Conservation (phyloP, 2,888 invertebrate genomes). For the Drosophila macrospina region DNA sequence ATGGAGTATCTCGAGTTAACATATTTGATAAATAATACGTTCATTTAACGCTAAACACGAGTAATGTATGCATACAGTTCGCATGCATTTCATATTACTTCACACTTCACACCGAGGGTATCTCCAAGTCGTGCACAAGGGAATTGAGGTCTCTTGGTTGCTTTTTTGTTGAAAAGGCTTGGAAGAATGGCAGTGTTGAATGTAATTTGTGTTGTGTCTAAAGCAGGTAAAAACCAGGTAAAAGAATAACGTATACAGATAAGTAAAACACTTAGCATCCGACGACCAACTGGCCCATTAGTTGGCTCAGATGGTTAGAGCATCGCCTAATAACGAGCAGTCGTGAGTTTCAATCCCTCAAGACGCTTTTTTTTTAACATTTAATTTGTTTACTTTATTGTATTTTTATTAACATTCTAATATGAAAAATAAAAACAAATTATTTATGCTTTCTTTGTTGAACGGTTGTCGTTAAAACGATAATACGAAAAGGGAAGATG, state of each 20-base stretch:
- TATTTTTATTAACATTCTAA: slow-evolving; percentile 16
- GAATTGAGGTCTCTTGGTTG: neutral
- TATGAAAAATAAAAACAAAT: neutral
- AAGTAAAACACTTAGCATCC: slow-evolving; percentile 31
- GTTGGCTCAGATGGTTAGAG: slow-evolving; percentile 19
- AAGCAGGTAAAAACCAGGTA: slow-evolving; percentile 27
- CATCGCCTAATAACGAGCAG: slow-evolving; percentile 19
- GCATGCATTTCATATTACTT: no score
- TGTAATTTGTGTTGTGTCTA: slow-evolving; percentile 29
- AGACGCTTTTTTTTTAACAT: slow-evolving; percentile 14
- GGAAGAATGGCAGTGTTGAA: slow-evolving; percentile 26
- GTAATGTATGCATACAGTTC: neutral
- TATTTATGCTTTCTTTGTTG: slow-evolving; percentile 1
- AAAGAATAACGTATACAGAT: slow-evolving; percentile 25
- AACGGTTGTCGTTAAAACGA: neutral
- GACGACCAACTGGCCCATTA: slow-evolving; percentile 30
- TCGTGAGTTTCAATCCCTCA: slow-evolving; percentile 14
- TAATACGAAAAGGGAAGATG: neutral
- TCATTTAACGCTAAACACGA: no score
- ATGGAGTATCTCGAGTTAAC: no score
- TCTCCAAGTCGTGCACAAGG: neutral
- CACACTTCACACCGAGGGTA: neutral
- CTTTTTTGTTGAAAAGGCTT: slow-evolving; percentile 19
- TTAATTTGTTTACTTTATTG: slow-evolving; percentile 26
- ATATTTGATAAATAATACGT: no score